Evolutionary conservation across 2,888 invertebrate species (phyloP).

Genomic region (Gymnocheta viridis): DNA sequence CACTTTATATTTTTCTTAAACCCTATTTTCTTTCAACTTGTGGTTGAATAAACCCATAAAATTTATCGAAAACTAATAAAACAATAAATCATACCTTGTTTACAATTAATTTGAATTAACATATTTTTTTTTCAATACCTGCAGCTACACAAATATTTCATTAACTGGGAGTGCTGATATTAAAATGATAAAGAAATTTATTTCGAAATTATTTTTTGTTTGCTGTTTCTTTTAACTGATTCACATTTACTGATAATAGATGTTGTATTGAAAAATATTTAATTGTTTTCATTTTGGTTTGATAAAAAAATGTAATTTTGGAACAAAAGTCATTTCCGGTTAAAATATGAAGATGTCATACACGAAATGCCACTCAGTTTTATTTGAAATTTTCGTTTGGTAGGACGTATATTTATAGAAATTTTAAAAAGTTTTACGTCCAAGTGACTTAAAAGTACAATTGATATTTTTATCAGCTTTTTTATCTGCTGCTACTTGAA

Average conservation of each 20-base stretch:
- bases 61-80: not conserved
- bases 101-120: not conserved
- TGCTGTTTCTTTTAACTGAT: constrained; percentile 5
- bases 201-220: not conserved
- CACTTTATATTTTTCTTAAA: too few species aligned
- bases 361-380: not conserved
- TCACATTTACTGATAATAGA: constrained; percentile 32
- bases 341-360: not conserved
- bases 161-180: constrained; percentile 5
- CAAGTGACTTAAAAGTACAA: not conserved
- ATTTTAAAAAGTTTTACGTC: not conserved
- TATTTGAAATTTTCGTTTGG: not conserved
- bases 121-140: not conserved
- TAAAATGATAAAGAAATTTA: constrained; percentile 16
- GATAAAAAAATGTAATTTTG: constrained; percentile 32
- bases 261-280: constrained; percentile 22
- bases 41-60: not conserved
- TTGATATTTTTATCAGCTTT: not conserved
- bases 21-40: not conserved
- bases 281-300: not conserved
- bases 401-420: not conserved
- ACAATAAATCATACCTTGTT: not conserved
- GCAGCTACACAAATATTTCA: not conserved
- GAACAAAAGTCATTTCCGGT: constrained; percentile 15
- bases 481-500: not conserved